Evolutionary conservation across 2,888 invertebrate genomes (phyloP).

Genomic region (Mesopsocus fuscifrons): DNA sequence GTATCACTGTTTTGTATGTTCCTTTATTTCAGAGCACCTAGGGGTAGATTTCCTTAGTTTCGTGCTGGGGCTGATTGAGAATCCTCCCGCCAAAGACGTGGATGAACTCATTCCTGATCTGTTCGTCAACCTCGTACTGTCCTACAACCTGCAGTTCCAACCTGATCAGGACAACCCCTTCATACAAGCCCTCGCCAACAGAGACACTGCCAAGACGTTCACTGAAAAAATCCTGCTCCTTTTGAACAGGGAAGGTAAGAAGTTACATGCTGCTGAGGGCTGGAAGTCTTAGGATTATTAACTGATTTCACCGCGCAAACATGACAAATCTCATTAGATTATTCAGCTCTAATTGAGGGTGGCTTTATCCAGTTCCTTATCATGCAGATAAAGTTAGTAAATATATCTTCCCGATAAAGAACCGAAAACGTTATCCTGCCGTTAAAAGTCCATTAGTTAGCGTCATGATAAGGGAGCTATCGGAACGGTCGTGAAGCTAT

Average conservation of each 20-base stretch:
- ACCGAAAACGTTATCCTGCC: no score
- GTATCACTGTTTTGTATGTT: conserved; percentile 8
- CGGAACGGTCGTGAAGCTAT: no score
- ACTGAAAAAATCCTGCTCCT: conserved; percentile 77
- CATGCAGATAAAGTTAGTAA: no score
- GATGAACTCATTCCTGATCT: conserved; percentile 72
- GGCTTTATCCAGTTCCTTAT: not conserved
- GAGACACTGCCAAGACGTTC: conserved; percentile 62
- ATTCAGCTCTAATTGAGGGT: not conserved
- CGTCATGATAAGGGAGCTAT: not conserved
- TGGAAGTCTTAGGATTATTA: no score
- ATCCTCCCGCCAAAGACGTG: conserved; percentile 56
- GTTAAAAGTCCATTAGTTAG: no score
- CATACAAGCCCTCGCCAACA: conserved; percentile 44
- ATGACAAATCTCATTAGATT: conserved; percentile 13
- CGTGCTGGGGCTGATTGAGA: conserved; percentile 63
- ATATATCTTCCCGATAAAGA: no score
- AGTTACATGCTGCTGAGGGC: no score
- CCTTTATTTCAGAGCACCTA: conserved; percentile 49
- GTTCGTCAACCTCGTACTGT: conserved; percentile 63
- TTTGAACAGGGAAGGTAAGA: conserved; percentile 79
- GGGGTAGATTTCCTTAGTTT: conserved; percentile 64
- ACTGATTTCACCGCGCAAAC: no score
- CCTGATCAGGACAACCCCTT: conserved; percentile 43
- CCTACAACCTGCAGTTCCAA: conserved; percentile 75